These are phyloP conservation scores for Pseudochirops cupreus DNA, from an alignment of 2,797 vertebrate genomes.

Conservation along the genomic window DNA sequence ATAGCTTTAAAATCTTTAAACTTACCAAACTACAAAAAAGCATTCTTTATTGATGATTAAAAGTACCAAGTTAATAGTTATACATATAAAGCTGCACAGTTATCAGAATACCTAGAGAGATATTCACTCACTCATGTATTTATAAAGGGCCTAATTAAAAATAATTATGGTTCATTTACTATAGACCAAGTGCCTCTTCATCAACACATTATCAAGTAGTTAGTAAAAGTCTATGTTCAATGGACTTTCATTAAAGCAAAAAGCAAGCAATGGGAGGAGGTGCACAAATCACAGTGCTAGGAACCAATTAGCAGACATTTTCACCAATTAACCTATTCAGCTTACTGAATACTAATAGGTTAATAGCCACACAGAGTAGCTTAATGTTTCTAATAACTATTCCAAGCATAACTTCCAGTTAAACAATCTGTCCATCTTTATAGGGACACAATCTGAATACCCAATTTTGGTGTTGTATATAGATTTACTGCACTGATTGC, in stretches of 20 bases:
- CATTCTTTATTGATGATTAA: constrained; percentile 30
- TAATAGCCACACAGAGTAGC: not conserved
- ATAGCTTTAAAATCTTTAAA: constrained; percentile 35
- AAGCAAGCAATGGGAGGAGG: not conserved
- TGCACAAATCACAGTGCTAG: not conserved
- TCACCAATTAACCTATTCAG: constrained; percentile 30
- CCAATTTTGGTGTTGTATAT: not conserved
- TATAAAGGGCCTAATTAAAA: not conserved
- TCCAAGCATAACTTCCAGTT: constrained; percentile 13
- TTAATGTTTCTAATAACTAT: constrained; percentile 38
- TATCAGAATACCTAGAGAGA: not conserved
- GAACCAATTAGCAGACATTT: not conserved
- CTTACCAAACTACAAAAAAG: not conserved
- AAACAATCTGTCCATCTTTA: not conserved
- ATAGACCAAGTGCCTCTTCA: not conserved
- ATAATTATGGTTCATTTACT: constrained; percentile 1
- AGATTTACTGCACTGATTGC: not conserved
- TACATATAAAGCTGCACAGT: constrained; percentile 25
- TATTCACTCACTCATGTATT: not conserved
- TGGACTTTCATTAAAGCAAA: not conserved
- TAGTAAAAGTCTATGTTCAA: constrained; percentile 5
- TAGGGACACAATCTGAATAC: not conserved
- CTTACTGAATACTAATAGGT: constrained; percentile 13
- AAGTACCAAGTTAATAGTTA: constrained; percentile 8
- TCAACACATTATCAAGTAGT: not conserved